Evolutionary conservation across 2,888 invertebrate genomes (phyloP).

Genomic region (Cinara cedri): DNA sequence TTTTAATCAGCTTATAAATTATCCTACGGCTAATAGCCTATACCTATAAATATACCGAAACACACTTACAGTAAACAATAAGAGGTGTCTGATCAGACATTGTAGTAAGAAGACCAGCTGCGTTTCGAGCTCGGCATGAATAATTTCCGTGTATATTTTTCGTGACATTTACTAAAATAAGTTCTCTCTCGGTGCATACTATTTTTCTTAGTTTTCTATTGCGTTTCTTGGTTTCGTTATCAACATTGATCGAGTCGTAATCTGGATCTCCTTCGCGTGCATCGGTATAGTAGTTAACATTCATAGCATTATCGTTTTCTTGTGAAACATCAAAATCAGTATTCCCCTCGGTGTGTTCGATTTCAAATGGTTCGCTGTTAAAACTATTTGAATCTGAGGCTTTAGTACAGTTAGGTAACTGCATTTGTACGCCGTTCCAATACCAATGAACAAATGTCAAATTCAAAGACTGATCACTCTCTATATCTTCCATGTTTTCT

Average conservation of each 20-base stretch:
- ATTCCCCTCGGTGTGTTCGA: slow-evolving; percentile 4
- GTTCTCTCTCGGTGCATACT: slow-evolving; percentile 67
- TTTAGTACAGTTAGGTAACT: slow-evolving; percentile 46
- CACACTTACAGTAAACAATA: slow-evolving; percentile 77
- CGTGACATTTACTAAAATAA: slow-evolving; percentile 83
- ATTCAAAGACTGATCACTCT: slow-evolving; percentile 53
- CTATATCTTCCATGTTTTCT: neutral
- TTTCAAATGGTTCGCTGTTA: slow-evolving; percentile 71
- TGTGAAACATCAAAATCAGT: neutral
- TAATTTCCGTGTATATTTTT: slow-evolving; percentile 92
- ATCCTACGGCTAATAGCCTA: too few species aligned
- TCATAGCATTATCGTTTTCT: slow-evolving; percentile 19
- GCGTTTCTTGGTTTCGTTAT: slow-evolving; percentile 29
- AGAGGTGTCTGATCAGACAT: slow-evolving; percentile 74
- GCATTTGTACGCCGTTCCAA: slow-evolving; percentile 77
- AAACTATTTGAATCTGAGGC: slow-evolving; percentile 66
- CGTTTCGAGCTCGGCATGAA: slow-evolving; percentile 88
- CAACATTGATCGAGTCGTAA: slow-evolving; percentile 18
- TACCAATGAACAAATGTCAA: slow-evolving; percentile 69
- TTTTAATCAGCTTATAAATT: too few species aligned
- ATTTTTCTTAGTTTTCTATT: slow-evolving; percentile 27
- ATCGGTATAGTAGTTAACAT: slow-evolving; percentile 17
- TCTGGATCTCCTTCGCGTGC: slow-evolving; percentile 4
- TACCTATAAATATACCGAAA: neutral
- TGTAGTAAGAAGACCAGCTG: slow-evolving; percentile 74